These are phyloP conservation scores for Anodontia alba DNA, from an alignment of 2,888 invertebrate genomes.

Conservation along the genomic window DNA sequence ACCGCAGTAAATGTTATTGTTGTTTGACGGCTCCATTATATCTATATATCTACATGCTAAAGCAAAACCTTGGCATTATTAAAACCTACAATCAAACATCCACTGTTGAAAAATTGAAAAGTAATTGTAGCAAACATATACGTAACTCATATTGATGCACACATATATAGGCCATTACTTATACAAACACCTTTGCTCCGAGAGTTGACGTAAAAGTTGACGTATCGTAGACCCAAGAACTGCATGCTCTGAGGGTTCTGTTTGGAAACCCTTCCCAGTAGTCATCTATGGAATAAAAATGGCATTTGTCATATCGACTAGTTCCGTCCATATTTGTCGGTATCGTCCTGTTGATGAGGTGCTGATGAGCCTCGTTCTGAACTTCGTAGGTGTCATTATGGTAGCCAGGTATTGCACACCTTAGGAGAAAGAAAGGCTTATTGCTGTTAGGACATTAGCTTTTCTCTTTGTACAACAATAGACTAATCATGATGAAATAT, in stretches of 20 bases:
- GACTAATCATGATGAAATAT: too few relatives aligned
- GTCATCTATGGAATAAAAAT: conserved; percentile 19
- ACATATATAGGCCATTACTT: too few relatives aligned
- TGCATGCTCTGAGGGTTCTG: conserved; percentile 16
- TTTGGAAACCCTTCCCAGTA: conserved; percentile 6
- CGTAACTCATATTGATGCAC: too few relatives aligned
- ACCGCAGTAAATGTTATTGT: too few relatives aligned
- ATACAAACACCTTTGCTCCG: conserved; percentile 46
- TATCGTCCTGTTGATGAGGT: conserved; percentile 62
- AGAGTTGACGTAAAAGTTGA: conserved; percentile 37
- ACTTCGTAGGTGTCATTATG: conserved; percentile 71
- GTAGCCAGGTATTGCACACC: conserved; percentile 69
- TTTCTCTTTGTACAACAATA: too few relatives aligned
- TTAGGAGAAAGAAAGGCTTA: conserved; percentile 27
- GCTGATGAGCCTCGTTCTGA: conserved; percentile 56
- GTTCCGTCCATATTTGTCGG: conserved; percentile 48
- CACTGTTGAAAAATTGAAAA: too few relatives aligned
- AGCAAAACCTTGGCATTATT: too few relatives aligned
- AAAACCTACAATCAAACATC: too few relatives aligned
- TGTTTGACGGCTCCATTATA: too few relatives aligned
- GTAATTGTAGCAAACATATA: too few relatives aligned
- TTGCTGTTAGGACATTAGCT: too few relatives aligned
- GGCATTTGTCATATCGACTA: conserved; percentile 48
- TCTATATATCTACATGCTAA: too few relatives aligned
- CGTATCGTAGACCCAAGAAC: conserved; percentile 49